phyloP scores from a whole-genome alignment of 2,888 invertebrate species.

The Sepiola atlantica region DNA sequence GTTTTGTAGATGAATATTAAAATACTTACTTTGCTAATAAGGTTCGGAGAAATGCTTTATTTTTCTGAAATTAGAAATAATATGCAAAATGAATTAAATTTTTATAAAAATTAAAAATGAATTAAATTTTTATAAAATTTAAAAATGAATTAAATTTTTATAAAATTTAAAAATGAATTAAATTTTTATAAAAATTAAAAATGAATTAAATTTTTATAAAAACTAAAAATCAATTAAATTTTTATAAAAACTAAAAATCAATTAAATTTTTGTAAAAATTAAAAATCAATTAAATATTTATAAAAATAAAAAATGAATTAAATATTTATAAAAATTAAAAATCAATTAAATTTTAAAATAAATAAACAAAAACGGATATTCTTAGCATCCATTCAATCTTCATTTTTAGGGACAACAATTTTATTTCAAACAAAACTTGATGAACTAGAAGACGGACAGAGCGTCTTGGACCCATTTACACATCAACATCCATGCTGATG shows the following conservation, averaged over 20 bases:
- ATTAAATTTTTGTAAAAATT: no score
- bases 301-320: not conserved
- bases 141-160: not conserved
- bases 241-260: no score
- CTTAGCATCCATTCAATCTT: no score
- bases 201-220: not conserved
- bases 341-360: no score
- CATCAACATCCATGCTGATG: no score
- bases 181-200: not conserved
- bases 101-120: not conserved
- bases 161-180: not conserved
- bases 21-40: slow-evolving; percentile 46
- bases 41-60: slow-evolving; percentile 20
- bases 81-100: not conserved
- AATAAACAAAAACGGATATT: no score
- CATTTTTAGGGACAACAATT: no score
- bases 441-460: no score
- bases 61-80: slow-evolving; percentile 21
- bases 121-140: not conserved
- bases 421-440: no score
- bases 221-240: not conserved
- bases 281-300: not conserved
- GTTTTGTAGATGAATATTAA: not conserved
- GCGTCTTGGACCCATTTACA: no score
- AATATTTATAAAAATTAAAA: not conserved